Percentiles rank a stretch among this genome's conserved stretches.
phyloP scores from a whole-genome alignment of 2,888 invertebrate genomes.

The Quadriops clusia region DNA sequence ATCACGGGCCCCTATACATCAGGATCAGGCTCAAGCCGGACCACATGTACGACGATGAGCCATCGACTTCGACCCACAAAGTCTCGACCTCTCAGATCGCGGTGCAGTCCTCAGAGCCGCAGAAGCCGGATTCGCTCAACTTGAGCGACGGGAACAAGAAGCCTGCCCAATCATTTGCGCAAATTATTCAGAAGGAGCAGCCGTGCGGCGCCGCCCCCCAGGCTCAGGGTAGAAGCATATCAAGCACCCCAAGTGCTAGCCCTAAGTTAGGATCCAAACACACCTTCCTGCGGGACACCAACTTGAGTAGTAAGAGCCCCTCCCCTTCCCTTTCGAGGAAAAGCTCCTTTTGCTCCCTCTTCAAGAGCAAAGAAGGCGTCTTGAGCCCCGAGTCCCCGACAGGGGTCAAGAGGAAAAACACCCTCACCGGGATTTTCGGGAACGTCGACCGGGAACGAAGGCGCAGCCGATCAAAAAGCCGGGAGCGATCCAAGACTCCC shows the following conservation, averaged over 20 bases:
- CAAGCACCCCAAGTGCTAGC: slow-evolving; percentile 35
- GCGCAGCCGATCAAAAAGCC: slow-evolving; percentile 40
- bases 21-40: slow-evolving; percentile 65
- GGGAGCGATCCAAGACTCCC: slow-evolving; percentile 48
- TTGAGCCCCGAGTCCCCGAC: slow-evolving; percentile 53
- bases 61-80: slow-evolving; percentile 31
- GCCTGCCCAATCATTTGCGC: slow-evolving; percentile 35
- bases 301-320: slow-evolving; percentile 39
- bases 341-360: slow-evolving; percentile 70
- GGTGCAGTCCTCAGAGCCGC: too few species aligned
- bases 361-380: slow-evolving; percentile 58
- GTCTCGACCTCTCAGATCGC: slow-evolving; percentile 28
- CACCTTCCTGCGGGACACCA: slow-evolving; percentile 19
- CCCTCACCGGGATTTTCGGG: slow-evolving; percentile 30
- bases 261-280: slow-evolving; percentile 38
- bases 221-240: slow-evolving; percentile 20
- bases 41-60: slow-evolving; percentile 52
- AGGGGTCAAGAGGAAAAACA: slow-evolving; percentile 27
- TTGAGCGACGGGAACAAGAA: slow-evolving; percentile 35
- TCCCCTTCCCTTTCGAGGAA: slow-evolving; percentile 66
- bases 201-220: slow-evolving; percentile 12
- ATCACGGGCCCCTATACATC: slow-evolving; percentile 42
- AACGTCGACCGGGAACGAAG: slow-evolving; percentile 31
- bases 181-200: slow-evolving; percentile 26
- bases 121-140: slow-evolving; percentile 51